A percentile compares a stretch with the other conserved stretches of the same genome.
These are phyloP conservation scores for Epirrhoe alternata DNA, from an alignment of 2,888 invertebrate genomes.

Conservation along the genomic window DNA sequence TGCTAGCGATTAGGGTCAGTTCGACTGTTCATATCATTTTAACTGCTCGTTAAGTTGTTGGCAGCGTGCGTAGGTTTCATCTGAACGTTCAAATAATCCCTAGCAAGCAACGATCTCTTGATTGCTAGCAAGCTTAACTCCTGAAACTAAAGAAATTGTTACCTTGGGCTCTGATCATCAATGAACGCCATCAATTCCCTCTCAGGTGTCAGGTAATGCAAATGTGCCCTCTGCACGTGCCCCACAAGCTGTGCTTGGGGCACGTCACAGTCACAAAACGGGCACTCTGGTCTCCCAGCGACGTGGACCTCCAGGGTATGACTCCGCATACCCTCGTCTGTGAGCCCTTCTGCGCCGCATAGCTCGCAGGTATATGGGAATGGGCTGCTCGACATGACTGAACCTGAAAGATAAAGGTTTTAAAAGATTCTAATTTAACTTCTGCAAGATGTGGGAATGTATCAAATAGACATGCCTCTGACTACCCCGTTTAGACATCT, in stretches of 20 bases:
- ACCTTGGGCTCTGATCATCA: conserved; percentile 88
- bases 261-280: conserved; percentile 92
- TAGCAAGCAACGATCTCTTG: neutral
- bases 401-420: conserved; percentile 33
- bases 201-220: conserved; percentile 92
- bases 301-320: conserved; percentile 92
- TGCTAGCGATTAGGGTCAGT: too few relatives aligned
- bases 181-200: conserved; percentile 91
- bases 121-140: too few relatives aligned
- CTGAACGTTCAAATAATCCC: too few relatives aligned
- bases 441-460: too few relatives aligned
- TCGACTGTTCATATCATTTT: too few relatives aligned
- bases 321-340: conserved; percentile 91
- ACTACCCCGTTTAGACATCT: too few relatives aligned
- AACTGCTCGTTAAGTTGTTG: too few relatives aligned
- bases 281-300: conserved; percentile 91
- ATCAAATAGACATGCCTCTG: too few relatives aligned
- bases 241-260: conserved; percentile 90
- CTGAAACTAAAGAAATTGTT: too few relatives aligned
- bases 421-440: neutral
- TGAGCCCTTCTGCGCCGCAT: conserved; percentile 92
- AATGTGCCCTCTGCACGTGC: conserved; percentile 93
- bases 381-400: conserved; percentile 74
- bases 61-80: too few relatives aligned
- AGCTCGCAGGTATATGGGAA: conserved; percentile 90